Conservation (phyloP, 37 sponge, comb jelly and placozoan species). For the Halichondria panicea region DNA sequence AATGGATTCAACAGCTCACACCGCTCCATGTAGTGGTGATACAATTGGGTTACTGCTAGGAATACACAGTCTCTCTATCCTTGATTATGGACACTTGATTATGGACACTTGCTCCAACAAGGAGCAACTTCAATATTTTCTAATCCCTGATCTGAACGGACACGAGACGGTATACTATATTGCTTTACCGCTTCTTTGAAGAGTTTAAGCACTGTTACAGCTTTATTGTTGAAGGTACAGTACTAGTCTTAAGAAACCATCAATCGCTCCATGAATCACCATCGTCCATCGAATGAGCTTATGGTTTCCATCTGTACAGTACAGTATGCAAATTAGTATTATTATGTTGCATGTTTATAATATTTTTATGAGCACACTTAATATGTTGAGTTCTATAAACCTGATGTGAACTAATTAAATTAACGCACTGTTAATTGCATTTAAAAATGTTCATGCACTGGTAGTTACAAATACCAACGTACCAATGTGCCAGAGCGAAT, state of each 20-base stretch:
- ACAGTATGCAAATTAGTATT: background rate
- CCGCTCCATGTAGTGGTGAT: conserved; percentile 33
- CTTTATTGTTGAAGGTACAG: conserved; percentile 29
- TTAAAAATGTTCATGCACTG: background rate
- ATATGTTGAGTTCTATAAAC: background rate
- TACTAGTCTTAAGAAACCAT: conserved; percentile 44
- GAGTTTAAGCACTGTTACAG: conserved; percentile 21
- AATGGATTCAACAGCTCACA: conserved; percentile 24
- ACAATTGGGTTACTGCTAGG: conserved; percentile 11
- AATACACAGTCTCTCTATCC: conserved; percentile 52
- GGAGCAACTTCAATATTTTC: conserved; percentile 43
- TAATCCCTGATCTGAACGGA: conserved; percentile 44
- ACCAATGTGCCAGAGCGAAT: conserved; percentile 69
- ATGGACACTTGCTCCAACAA: conserved; percentile 42
- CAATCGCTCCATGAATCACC: conserved; percentile 47
- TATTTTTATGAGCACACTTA: background rate
- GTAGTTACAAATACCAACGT: too few relatives aligned
- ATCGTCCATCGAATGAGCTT: conserved; percentile 49
- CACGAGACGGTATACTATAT: conserved; percentile 46
- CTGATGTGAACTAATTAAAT: background rate
- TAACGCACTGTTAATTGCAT: background rate
- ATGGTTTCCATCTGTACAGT: conserved; percentile 37
- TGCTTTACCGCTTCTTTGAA: conserved; percentile 25
- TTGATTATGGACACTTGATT: too few relatives aligned
- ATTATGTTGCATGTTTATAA: background rate